Evolutionary conservation across 2,113 vertebrate genomes (phyloP), one percentile per base, ranked within the genome.

Genomic region (Neogobius melanostomus): DNA sequence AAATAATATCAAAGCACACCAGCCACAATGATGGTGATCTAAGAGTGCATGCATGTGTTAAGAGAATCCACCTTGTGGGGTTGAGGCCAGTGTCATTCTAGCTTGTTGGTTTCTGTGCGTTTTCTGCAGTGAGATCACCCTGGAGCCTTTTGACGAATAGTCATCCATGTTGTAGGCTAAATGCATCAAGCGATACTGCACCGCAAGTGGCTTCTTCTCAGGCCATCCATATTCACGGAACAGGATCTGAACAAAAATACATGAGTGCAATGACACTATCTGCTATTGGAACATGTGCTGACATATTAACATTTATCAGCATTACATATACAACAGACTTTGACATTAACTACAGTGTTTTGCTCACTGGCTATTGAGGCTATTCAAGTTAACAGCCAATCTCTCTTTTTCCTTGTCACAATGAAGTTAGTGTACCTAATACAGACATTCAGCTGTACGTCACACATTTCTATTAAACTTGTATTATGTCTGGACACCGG

Each of bases 221-320:
- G 91, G 87, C 95, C 95, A 95, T 60, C 92, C 87, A 4, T 93
- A 88, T 11, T 85, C 69, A 59, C 88, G 91, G 49, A 95, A 96
- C 51, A 95, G 86, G 43, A 94, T 77, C 97, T 90, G 54, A 51
- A 72, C 6, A 14, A 45, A 51, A n/a, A 61, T 10, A 56, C 53
- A 54, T 3, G 12, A 28, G 28, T 28, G 28, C 28, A 28, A 28
- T 28, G 28, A 28, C 28, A 28, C 28, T 28, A 28, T 28, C 1
- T 28, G 28, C 28, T 28, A 28, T 1, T 28, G 28, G 28, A 28
- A 3, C 28, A 28, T 28, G 28, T 47, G 46, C 46, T 10, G 10
- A 47, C n/a, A n/a, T 47, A 47, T 7, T 47, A 8, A 11, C 46
- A 47, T 47, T 47, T 47, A 36, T 36, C 3, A 36, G 28, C 28